Base-by-base conservation (phyloP, 2,797 vertebrate species). In the Siniperca scherzeri region DNA sequence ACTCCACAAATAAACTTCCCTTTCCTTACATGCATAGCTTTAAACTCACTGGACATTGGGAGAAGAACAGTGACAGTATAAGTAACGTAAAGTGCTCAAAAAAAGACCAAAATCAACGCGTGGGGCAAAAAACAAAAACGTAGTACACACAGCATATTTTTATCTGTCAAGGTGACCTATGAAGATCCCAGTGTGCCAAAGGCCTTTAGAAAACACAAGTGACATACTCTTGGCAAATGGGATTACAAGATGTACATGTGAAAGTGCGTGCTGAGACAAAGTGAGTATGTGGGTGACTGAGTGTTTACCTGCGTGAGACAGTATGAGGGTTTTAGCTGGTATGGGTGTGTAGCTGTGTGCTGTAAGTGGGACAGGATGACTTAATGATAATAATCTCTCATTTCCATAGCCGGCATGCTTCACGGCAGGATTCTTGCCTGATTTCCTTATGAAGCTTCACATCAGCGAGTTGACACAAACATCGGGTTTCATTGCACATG, bases 371-470 rank as follows among this genome's bases (percentile, higher is more conserved):
- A 66, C n/a, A 19, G 50, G 5, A 48, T 67, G 75, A 71, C 79
- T 83, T 77, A 36, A 80, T 53, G 80, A 84, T 86, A 88, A 74
- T 19, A 19, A 90, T 91, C 87, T 83, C 77, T 86, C 62, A 89
- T 90, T 92, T 94, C 88, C 88, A 86, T 89, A 83, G 79, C 65
- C 22, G 30, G n/a, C 78, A 72, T 36, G 85, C 46, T 76, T 73
- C 84, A 65, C 71, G 59, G 81, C 76, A 59, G 84, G 61, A 66
- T 71, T 78, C 81, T 89, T 76, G 84, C 84, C 86, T 75, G 86
- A 87, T 92, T 91, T 91, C 93, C 88, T 90, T 74, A 70, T 89
- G 81, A 70, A 77, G 72, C 87, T 77, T 81, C 77, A 83, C 67
- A 89, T 80, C 77, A 86, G 53, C 21, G 22, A 72, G 48, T 48